These are phyloP conservation scores for Dyspetes luteomarginatus DNA, from an alignment of 2,888 invertebrate species.

Conservation along the genomic window DNA sequence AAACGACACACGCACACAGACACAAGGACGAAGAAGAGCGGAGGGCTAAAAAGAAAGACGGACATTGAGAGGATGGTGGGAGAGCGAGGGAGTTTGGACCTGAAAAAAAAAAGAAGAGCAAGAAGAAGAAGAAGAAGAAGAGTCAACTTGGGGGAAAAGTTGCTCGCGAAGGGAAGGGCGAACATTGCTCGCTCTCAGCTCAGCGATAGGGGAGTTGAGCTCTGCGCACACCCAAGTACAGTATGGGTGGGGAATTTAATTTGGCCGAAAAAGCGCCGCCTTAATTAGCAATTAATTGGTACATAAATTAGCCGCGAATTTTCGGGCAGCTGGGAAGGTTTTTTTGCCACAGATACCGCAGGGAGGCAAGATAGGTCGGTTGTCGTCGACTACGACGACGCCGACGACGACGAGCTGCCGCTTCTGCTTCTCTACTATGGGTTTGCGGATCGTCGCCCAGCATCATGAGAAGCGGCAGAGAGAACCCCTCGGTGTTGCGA, in stretches of 20 bases:
- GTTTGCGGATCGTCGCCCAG: conserved; percentile 56
- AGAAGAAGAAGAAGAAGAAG: conserved; percentile 63
- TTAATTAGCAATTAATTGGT: conserved; percentile 83
- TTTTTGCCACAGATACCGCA: conserved; percentile 62
- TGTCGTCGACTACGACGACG: conserved; percentile 18
- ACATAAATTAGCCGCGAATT: conserved; percentile 81
- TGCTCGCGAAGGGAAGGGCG: conserved; percentile 30
- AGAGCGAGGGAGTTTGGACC: conserved; percentile 60
- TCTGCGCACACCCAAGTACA: conserved; percentile 52
- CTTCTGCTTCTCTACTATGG: no score
- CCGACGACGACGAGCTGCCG: conserved; percentile 3
- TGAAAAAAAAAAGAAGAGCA: conserved; percentile 53
- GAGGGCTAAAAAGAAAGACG: conserved; percentile 59
- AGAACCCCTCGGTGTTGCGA: conserved; percentile 66
- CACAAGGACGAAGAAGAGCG: conserved; percentile 51
- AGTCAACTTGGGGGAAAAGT: conserved; percentile 68
- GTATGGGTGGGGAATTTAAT: conserved; percentile 76
- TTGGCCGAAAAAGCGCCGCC: conserved; percentile 79
- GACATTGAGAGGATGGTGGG: conserved; percentile 50
- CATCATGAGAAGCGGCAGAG: conserved; percentile 42
- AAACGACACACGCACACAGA: conserved; percentile 49
- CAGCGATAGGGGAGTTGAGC: conserved; percentile 61
- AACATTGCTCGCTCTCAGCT: conserved; percentile 9
- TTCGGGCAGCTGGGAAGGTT: conserved; percentile 68
- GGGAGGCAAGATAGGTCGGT: conserved; percentile 41